Evolutionary conservation across 2,888 invertebrate genomes (phyloP).

Genomic region (Gonocerus acuteangulatus): DNA sequence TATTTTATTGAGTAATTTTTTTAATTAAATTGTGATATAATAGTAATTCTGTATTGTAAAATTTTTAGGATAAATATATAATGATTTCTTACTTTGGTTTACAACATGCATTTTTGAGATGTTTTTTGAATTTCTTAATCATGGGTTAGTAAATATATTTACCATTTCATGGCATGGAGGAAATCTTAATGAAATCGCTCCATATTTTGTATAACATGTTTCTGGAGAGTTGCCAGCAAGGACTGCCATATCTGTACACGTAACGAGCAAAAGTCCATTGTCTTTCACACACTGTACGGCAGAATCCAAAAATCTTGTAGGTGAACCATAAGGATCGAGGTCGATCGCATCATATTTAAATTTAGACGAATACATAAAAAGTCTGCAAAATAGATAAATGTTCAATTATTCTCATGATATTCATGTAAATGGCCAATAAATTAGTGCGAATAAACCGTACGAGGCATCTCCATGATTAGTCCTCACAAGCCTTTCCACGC

Average conservation of each 20-base stretch:
- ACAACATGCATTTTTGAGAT: no score
- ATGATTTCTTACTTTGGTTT: no score
- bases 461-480: constrained; percentile 80
- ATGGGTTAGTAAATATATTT: no score
- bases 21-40: no score
- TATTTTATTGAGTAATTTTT: no score
- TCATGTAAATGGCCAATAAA: not conserved
- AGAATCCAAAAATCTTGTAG: constrained; percentile 82
- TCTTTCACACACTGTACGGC: constrained; percentile 74
- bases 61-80: no score
- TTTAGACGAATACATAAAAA: constrained; percentile 65
- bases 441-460: constrained; percentile 49
- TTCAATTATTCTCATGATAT: not conserved
- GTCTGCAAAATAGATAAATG: constrained; percentile 49
- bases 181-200: constrained; percentile 74
- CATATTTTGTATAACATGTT: constrained; percentile 88
- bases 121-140: no score
- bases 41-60: no score
- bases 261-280: constrained; percentile 83
- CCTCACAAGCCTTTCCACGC: constrained; percentile 63
- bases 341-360: constrained; percentile 86
- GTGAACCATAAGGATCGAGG: constrained; percentile 95
- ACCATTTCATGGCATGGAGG: constrained; percentile 94
- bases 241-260: constrained; percentile 95
- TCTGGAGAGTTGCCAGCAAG: constrained; percentile 92